Percentiles rank a stretch among this genome's conserved stretches.
These are phyloP conservation scores for Megastigmus dorsalis DNA, from an alignment of 2,888 invertebrate species.

Conservation along the genomic window DNA sequence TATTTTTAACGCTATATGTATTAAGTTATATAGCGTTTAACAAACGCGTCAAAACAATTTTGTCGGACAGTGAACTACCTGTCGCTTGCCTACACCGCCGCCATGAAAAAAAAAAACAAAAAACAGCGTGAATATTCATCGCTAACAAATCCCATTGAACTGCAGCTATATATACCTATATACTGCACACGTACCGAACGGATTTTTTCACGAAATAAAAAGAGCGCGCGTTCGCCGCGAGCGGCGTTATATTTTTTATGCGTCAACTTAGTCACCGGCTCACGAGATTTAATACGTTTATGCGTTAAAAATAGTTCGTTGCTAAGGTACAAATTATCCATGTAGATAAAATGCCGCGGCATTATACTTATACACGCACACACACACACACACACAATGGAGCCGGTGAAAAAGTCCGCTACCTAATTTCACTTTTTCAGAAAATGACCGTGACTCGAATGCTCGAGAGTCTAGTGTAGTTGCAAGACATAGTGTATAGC, in stretches of 20 bases:
- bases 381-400: background rate
- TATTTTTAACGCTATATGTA: no score
- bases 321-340: conserved; percentile 22
- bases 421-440: conserved; percentile 53
- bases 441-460: conserved; percentile 52
- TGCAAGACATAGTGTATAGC: no score
- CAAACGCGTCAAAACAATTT: no score
- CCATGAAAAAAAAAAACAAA: no score
- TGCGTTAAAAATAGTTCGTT: conserved; percentile 41
- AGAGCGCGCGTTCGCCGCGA: background rate
- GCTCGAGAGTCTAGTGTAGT: conserved; percentile 23
- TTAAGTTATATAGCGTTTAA: no score
- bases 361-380: background rate
- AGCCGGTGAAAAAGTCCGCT: conserved; percentile 38
- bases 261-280: background rate
- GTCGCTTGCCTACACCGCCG: no score
- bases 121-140: no score
- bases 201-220: background rate
- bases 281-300: conserved; percentile 14
- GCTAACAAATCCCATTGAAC: no score
- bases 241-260: background rate
- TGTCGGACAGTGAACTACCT: no score
- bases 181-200: no score
- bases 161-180: no score
- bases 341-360: background rate